Base-by-base conservation (phyloP, 2,888 invertebrate genomes). In the Colostygia pectinataria region DNA sequence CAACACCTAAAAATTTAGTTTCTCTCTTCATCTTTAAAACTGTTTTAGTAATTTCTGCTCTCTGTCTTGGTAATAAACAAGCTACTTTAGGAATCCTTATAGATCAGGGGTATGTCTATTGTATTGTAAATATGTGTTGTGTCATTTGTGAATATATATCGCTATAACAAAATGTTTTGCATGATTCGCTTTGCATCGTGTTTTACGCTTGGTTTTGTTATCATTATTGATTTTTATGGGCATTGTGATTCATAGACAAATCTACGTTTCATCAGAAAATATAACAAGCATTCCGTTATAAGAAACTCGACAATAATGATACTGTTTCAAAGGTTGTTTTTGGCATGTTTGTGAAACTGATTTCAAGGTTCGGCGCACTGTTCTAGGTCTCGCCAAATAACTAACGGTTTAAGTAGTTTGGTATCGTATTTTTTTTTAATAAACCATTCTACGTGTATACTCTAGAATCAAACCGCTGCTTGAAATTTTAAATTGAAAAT, bases 151-250 rank as follows among this genome's bases (percentile, higher is more conserved):
- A 53, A 51, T 47, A 39, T 6, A 29, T 25, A 12, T 52, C 53
- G 59, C 60, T 47, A 50, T 45, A 47, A 52, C 47, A 63, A 56
- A 48, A 60, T 65, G 55, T 67, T 68, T 55, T 65, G 75, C 76
- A 77, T 76, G 74, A 59, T 37, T 38, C 45, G 77, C 77, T 77
- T 77, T 66, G 78, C 77, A 77, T 74, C 67, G 59, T 78, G 71
- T 69, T 62, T 68, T 61, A 48, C 60, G 61, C 53, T 54, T 59
- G 57, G 61, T 61, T 57, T 53, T 20, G 62, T 66, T 67, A 65
- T 71, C 61, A 66, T 55, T 48, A 51, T 53, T 65, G 57, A 63
- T 59, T 54, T 43, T 13, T 28, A 10, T 13, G 9, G 25, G 43
- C 14, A 43, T 53, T 29, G 39, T 62, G 31, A 37, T 25, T 38